Evolutionary conservation across 2,888 invertebrate genomes (phyloP).

Genomic region (Luperina testacea): DNA sequence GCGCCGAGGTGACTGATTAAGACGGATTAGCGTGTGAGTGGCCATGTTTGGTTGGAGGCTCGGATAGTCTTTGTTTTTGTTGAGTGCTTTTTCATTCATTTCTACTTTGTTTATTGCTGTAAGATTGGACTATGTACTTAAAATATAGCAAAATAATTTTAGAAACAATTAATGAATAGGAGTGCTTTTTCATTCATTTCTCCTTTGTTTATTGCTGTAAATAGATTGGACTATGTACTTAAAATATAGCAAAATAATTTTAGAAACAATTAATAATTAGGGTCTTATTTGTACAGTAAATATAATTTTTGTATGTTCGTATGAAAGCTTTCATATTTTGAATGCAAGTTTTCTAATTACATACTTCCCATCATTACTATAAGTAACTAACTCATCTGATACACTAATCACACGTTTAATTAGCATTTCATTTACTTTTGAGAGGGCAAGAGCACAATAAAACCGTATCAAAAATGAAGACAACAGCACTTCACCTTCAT

Average conservation of each 20-base stretch:
- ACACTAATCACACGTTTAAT: not conserved
- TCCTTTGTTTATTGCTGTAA: not conserved
- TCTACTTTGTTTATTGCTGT: not conserved
- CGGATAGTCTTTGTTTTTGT: conserved; percentile 23
- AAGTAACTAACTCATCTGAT: not conserved
- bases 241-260: not conserved
- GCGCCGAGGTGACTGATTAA: conserved; percentile 80
- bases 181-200: not conserved
- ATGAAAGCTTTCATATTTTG: not conserved
- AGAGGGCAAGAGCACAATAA: not conserved
- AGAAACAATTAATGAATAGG: not conserved
- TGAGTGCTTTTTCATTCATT: not conserved
- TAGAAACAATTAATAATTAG: not conserved
- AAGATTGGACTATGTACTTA: not conserved
- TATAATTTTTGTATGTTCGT: not conserved
- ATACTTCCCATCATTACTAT: not conserved
- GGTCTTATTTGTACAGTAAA: not conserved
- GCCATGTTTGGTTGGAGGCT: conserved; percentile 51
- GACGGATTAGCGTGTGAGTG: conserved; percentile 77
- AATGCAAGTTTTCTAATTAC: not conserved
- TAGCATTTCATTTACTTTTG: not conserved
- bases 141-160: not conserved
- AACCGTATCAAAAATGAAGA: conserved; percentile 18
- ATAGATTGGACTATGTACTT: not conserved
- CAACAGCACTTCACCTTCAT: conserved; percentile 32